These are phyloP conservation scores for Temnothorax unifasciatus DNA, from an alignment of 2,888 invertebrate genomes.

Conservation along the genomic window DNA sequence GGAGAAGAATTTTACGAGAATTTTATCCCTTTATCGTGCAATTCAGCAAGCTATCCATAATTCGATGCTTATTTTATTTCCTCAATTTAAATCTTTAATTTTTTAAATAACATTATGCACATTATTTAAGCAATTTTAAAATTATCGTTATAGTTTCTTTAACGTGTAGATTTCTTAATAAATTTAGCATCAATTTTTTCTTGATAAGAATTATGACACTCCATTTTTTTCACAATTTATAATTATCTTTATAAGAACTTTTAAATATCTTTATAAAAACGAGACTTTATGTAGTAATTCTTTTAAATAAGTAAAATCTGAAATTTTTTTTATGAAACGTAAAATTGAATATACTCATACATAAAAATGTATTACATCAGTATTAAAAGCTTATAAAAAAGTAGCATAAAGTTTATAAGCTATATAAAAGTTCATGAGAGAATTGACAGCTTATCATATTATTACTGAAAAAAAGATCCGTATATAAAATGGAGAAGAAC, in stretches of 20 bases:
- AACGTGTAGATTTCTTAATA: not conserved
- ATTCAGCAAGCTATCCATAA: not conserved
- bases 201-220: not conserved
- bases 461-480: not conserved
- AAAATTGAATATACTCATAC: not conserved
- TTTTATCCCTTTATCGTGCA: slow-evolving; percentile 7
- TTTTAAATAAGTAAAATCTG: no score
- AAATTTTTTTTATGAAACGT: not conserved
- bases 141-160: not conserved
- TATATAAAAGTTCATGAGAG: not conserved
- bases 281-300: no score
- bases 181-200: not conserved
- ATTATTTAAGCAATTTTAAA: not conserved
- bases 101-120: not conserved
- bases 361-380: not conserved
- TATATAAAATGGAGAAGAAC: not conserved
- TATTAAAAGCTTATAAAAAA: not conserved
- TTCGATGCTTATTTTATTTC: not conserved
- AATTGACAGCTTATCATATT: not conserved
- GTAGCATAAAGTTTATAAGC: not conserved
- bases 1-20: not conserved
- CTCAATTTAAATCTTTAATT: not conserved
- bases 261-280: not conserved
- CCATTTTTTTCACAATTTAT: not conserved
- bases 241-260: no score